Evolutionary conservation across 2,888 invertebrate genomes (phyloP).

Genomic region (Meiosimyza decipiens): DNA sequence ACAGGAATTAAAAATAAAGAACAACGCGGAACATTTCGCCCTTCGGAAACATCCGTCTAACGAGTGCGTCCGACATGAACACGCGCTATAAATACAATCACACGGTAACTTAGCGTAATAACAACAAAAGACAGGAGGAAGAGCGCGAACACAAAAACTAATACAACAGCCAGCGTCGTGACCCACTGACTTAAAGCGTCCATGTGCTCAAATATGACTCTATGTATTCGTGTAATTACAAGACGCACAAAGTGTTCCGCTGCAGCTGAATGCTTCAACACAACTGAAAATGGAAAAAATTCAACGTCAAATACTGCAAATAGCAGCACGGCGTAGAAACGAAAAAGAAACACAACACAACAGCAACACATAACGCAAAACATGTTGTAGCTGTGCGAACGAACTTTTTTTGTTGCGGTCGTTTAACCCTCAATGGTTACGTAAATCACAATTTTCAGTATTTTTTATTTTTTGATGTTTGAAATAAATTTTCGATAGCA

Average conservation of each 20-base stretch:
- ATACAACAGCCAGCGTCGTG: not conserved
- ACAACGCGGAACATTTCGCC: not conserved
- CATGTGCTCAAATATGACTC: not conserved
- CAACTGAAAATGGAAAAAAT: slow-evolving; percentile 45
- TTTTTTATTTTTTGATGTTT: too few relatives aligned
- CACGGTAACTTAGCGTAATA: not conserved
- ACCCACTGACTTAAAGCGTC: not conserved
- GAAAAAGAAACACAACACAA: not conserved
- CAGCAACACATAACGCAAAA: slow-evolving; percentile 33
- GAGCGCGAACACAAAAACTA: not conserved
- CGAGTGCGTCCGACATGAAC: not conserved
- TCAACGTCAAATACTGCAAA: not conserved
- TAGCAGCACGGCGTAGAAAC: slow-evolving; percentile 5
- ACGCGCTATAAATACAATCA: slow-evolving; percentile 4
- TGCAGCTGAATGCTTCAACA: slow-evolving; percentile 53
- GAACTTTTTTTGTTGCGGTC: slow-evolving; percentile 46
- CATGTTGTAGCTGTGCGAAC: slow-evolving; percentile 36
- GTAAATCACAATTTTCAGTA: too few relatives aligned
- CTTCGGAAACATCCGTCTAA: not conserved
- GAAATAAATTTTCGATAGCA: too few relatives aligned
- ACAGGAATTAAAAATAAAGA: not conserved
- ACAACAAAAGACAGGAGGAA: not conserved
- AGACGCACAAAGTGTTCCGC: slow-evolving; percentile 46
- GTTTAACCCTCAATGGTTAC: too few relatives aligned
- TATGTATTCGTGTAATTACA: not conserved